phyloP scores from a whole-genome alignment of 2,888 invertebrate species.

The Ferdinandea cuprea region DNA sequence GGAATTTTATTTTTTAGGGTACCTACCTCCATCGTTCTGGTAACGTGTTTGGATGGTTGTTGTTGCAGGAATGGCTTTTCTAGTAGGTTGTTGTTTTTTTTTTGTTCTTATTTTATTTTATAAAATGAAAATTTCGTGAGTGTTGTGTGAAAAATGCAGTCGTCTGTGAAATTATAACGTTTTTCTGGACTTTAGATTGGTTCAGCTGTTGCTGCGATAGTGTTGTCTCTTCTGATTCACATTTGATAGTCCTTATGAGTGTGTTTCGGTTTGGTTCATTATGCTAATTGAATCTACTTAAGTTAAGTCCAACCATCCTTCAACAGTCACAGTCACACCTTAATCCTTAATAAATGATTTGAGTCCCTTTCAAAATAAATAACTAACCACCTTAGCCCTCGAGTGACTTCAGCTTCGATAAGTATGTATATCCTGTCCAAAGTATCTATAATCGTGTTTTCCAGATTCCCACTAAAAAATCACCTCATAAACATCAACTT shows the following conservation, averaged over 20 bases:
- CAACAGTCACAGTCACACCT: not conserved
- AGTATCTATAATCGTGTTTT: constrained; percentile 18
- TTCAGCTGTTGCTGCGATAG: not conserved
- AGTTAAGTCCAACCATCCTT: no score
- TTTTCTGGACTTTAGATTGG: constrained; percentile 6
- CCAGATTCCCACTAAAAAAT: constrained; percentile 2
- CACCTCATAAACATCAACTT: constrained; percentile 53
- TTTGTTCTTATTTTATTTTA: constrained; percentile 3
- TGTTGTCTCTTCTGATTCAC: not conserved
- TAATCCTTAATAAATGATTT: not conserved
- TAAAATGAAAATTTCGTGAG: constrained; percentile 36
- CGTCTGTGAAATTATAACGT: constrained; percentile 44
- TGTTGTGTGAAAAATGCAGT: constrained; percentile 44
- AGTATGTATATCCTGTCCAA: no score
- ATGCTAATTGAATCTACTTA: no score
- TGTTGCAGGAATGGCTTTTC: constrained; percentile 10
- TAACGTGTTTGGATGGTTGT: constrained; percentile 14
- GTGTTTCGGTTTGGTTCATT: no score
- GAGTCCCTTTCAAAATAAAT: not conserved
- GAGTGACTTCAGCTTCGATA: not conserved
- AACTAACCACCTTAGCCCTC: constrained; percentile 2
- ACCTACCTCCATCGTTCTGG: constrained; percentile 7
- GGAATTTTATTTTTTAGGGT: constrained; percentile 9
- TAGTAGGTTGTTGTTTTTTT: not conserved
- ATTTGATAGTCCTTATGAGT: no score